phyloP scores from a whole-genome alignment of 2,888 invertebrate species.

The Diogma glabrata region DNA sequence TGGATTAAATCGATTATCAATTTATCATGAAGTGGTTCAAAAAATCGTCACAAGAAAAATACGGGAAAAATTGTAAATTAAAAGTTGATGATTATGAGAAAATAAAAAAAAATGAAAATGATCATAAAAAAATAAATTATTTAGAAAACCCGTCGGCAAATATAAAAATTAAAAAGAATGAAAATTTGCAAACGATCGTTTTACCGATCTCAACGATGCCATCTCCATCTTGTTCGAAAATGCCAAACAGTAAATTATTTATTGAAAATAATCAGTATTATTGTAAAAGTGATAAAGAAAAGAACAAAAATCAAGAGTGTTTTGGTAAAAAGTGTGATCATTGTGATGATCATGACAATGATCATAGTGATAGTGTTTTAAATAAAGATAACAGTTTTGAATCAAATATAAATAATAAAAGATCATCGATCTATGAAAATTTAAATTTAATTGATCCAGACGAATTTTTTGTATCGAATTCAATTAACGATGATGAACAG shows the following conservation, averaged over 20 bases:
- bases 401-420: no score
- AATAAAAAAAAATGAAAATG: no score
- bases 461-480: slow-evolving; percentile 34
- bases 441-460: slow-evolving; percentile 27
- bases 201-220: no score
- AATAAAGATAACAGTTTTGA: not conserved
- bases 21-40: slow-evolving; percentile 53
- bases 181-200: no score
- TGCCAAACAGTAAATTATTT: no score
- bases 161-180: no score
- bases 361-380: not conserved
- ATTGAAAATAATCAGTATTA: slow-evolving; percentile 11
- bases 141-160: no score
- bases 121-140: no score
- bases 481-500: slow-evolving; percentile 30
- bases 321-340: not conserved
- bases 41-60: slow-evolving; percentile 47
- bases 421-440: no score
- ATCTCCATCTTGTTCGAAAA: no score
- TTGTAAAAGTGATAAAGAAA: not conserved
- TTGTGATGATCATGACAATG: not conserved
- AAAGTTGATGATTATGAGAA: no score
- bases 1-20: slow-evolving; percentile 48
- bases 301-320: slow-evolving; percentile 1
- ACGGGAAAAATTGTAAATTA: slow-evolving; percentile 36